Evolutionary conservation across 2,888 invertebrate species (phyloP), one percentile per base, ranked within the genome.

Genomic region (Metellina segmentata): DNA sequence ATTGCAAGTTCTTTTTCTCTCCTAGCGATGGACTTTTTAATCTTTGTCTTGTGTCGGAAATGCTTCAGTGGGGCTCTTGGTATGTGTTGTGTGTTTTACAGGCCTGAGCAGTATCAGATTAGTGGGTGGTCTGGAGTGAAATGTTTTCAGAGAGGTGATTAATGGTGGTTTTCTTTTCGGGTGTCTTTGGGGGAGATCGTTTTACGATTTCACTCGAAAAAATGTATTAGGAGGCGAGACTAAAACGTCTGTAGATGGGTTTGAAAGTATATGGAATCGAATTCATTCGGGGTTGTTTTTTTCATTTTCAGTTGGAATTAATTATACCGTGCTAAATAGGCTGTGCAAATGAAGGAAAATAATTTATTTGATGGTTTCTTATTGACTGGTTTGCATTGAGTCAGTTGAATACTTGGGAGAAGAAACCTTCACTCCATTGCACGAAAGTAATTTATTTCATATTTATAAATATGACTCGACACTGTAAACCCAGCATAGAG

Each of bases 21-120:
- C 69, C n/a, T 51, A 70, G 16, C 49, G 78, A 70, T 16, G 78
- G 20, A 78, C 49, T 87, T 87, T 87, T 79, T 87, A 87, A 87
- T 79, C 81, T 81, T 11, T 53, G 81, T 69, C 69, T 74, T 53
- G 48, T n/a, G 11, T 72, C 19, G 20, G 13, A 19, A 69, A 78
- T 20, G 75, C 34, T 13, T 74, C 48, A 34, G 48, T n/a, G 19
- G n/a, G 49, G 34, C 49, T 16, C 52, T 74, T 16, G n/a, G 49
- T n/a, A 19, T 74, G 48, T 77, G 51, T 77, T 48, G 20, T 49
- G 48, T 6, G 19, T 53, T 20, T 83, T 52, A 52, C 34, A 53
- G 51, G 81, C 34, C 48, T 78, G 11, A 49, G 70, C 52, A 61
- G 61, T 77, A 70, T 71, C 72, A 9, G 53, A 61, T 48, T 19